Conservation (phyloP, 2,113 vertebrate genomes). For the Solenodon paradoxus region DNA sequence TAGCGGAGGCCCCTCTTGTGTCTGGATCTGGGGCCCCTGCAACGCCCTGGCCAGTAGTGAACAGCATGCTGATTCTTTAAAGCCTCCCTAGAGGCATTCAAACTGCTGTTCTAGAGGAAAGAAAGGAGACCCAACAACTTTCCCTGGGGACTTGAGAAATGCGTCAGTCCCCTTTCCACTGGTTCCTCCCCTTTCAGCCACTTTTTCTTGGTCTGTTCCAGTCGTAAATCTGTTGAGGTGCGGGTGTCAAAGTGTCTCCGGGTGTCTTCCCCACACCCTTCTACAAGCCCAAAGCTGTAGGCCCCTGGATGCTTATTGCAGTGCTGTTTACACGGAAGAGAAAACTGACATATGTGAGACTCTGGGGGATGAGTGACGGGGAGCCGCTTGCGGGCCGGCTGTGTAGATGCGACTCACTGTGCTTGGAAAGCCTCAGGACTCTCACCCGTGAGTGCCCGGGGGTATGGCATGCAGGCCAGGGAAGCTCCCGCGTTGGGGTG, state of each 20-base stretch:
- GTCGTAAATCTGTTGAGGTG: background rate
- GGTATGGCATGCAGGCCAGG: background rate
- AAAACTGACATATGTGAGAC: too few species aligned
- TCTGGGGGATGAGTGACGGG: too few species aligned
- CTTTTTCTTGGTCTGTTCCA: background rate
- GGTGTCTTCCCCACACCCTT: background rate
- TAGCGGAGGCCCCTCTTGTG: too few species aligned
- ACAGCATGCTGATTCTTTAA: background rate
- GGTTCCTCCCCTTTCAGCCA: too few species aligned
- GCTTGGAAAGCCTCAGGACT: background rate
- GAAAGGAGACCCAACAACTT: too few species aligned
- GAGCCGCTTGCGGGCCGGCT: too few species aligned
- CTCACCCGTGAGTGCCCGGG: background rate
- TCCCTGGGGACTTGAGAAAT: background rate
- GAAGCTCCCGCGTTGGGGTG: accelerated
- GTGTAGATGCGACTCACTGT: background rate
- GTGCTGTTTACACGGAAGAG: background rate
- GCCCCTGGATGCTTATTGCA: background rate
- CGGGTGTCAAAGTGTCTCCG: background rate
- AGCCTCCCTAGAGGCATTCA: too few species aligned
- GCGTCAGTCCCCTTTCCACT: background rate
- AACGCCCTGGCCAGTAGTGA: background rate
- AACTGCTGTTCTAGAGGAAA: background rate
- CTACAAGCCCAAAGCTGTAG: background rate
- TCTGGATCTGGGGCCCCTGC: background rate